These are phyloP conservation scores for Thereuonema tuberculata DNA, from an alignment of 1,140 invertebrate species.

Conservation along the genomic window DNA sequence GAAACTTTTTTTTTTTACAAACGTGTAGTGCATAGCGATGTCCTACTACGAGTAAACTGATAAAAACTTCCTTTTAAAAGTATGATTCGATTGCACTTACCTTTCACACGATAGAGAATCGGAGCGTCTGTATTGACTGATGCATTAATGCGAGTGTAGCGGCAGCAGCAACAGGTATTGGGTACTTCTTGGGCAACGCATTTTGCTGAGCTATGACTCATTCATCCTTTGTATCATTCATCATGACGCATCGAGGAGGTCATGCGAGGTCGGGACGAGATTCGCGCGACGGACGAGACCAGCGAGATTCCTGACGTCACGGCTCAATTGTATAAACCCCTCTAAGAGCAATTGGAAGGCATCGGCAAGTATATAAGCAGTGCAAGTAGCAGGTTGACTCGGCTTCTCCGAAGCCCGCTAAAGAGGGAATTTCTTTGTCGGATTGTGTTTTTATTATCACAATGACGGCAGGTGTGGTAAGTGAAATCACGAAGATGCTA, in stretches of 20 bases:
- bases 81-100: too few species aligned
- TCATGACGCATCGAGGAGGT: conserved; percentile 1
- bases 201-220: background rate
- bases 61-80: too few species aligned
- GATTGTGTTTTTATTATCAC: background rate
- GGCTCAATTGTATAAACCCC: background rate
- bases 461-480: conserved; percentile 1
- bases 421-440: background rate
- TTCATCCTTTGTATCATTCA: conserved; percentile 4
- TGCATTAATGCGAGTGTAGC: background rate
- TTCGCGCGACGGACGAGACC: background rate
- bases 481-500: background rate
- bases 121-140: too few species aligned
- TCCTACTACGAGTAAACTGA: too few species aligned
- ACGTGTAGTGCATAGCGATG: too few species aligned
- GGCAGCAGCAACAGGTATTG: background rate
- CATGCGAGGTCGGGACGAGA: background rate
- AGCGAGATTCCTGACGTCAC: background rate
- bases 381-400: conserved; percentile 7
- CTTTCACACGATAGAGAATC: too few species aligned
- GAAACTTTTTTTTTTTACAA: too few species aligned
- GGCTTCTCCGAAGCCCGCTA: conserved; percentile 16
- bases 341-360: conserved; percentile 1
- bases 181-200: background rate
- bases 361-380: conserved; percentile 16